These are phyloP conservation scores for Syrmaticus mikado DNA, from an alignment of 2,113 vertebrate species.

Conservation along the genomic window DNA sequence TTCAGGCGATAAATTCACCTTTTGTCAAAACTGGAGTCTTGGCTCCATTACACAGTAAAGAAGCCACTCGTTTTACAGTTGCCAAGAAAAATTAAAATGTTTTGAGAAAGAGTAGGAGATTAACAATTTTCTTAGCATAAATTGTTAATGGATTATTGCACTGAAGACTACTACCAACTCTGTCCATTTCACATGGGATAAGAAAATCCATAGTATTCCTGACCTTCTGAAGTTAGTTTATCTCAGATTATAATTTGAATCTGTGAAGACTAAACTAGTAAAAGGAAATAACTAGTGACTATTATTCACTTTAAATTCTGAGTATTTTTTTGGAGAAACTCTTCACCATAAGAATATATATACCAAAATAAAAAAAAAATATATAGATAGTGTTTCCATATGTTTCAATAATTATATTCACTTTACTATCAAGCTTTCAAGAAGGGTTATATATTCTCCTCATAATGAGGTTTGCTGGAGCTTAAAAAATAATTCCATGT, in stretches of 20 bases:
- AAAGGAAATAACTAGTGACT: conserved; percentile 52
- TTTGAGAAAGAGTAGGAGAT: conserved; percentile 39
- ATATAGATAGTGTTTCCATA: background rate
- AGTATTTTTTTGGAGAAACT: conserved; percentile 12
- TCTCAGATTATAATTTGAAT: conserved; percentile 59
- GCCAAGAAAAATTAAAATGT: conserved; percentile 11
- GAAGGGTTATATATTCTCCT: conserved; percentile 11
- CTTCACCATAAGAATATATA: background rate
- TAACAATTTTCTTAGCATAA: background rate
- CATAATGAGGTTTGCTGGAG: conserved; percentile 61
- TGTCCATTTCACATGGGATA: conserved; percentile 20
- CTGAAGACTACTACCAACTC: conserved; percentile 26
- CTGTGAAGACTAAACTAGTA: conserved; percentile 38
- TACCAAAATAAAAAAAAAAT: conserved; percentile 31
- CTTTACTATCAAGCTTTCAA: conserved; percentile 60
- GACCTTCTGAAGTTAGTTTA: conserved; percentile 64
- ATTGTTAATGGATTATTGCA: background rate
- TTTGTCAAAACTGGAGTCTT: background rate
- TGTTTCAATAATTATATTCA: conserved; percentile 18
- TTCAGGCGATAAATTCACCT: background rate
- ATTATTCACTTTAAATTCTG: background rate
- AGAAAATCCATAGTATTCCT: conserved; percentile 33
- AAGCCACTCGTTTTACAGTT: background rate
- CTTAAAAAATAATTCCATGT: conserved; percentile 63
- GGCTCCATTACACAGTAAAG: background rate